phyloP scores from a whole-genome alignment of 1,140 invertebrate species.

The Rhopalosiphum maidis region DNA sequence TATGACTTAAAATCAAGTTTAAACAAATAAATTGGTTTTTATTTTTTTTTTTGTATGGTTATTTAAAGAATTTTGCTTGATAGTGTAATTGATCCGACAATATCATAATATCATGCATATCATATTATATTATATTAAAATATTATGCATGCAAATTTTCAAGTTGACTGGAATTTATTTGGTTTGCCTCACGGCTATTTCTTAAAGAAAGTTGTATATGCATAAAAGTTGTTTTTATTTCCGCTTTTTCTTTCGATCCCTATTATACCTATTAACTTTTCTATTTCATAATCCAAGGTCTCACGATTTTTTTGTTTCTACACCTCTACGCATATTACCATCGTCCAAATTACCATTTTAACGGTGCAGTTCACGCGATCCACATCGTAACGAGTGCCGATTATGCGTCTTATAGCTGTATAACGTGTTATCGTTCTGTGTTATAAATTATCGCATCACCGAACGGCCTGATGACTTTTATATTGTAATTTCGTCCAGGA shows the following conservation, averaged over 20 bases:
- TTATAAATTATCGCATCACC: not conserved
- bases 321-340: not conserved
- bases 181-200: not conserved
- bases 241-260: not conserved
- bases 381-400: not conserved
- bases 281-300: not conserved
- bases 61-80: not conserved
- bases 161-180: not conserved
- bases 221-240: not conserved
- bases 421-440: not conserved
- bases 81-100: not conserved
- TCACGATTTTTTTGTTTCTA: not conserved
- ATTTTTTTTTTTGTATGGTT: not conserved
- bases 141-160: slow-evolving; percentile 20
- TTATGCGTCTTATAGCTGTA: not conserved
- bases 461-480: not conserved
- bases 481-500: slow-evolving; percentile 10
- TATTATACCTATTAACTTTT: not conserved
- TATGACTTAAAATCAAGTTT: not conserved
- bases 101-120: too few relatives aligned
- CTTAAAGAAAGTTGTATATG: slow-evolving; percentile 7
- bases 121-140: not conserved
- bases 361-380: not conserved
- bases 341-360: not conserved
- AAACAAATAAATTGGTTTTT: not conserved